Evolutionary conservation across 2,888 invertebrate species (phyloP).

Genomic region (Ectemnius continuus): DNA sequence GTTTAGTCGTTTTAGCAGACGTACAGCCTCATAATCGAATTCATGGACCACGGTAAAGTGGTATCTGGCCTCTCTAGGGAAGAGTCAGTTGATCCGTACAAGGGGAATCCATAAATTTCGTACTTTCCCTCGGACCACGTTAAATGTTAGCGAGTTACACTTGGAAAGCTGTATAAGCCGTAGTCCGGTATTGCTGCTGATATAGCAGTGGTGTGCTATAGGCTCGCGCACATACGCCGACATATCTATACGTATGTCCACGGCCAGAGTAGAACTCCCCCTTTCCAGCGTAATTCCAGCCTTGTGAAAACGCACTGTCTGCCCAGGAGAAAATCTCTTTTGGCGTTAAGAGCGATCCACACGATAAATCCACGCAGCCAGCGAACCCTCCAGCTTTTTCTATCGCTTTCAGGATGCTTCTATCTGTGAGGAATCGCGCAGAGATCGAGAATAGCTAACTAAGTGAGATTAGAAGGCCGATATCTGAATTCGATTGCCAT

Average conservation of each 20-base stretch:
- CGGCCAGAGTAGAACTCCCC: conserved; percentile 26
- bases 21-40: too few relatives aligned
- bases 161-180: not conserved
- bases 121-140: conserved; percentile 6
- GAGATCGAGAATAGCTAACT: too few relatives aligned
- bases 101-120: not conserved
- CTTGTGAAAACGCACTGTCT: conserved; percentile 25
- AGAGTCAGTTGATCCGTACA: not conserved
- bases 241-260: conserved; percentile 19
- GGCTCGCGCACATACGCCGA: not conserved
- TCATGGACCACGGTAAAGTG: not conserved
- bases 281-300: conserved; percentile 39
- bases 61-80: not conserved
- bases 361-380: conserved; percentile 8
- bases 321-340: conserved; percentile 39
- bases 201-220: conserved; percentile 6
- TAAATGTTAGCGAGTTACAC: not conserved
- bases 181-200: conserved; percentile 36
- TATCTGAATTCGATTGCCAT: too few relatives aligned
- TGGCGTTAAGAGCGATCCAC: conserved; percentile 22
- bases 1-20: too few relatives aligned
- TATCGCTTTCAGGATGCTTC: too few relatives aligned
- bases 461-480: too few relatives aligned
- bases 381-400: too few relatives aligned
- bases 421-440: too few relatives aligned